A percentile compares a stretch with the other conserved stretches of the same genome.
Evolutionary conservation across 2,797 vertebrate genomes (phyloP).

Genomic region (Pseudomugil tenellus): DNA sequence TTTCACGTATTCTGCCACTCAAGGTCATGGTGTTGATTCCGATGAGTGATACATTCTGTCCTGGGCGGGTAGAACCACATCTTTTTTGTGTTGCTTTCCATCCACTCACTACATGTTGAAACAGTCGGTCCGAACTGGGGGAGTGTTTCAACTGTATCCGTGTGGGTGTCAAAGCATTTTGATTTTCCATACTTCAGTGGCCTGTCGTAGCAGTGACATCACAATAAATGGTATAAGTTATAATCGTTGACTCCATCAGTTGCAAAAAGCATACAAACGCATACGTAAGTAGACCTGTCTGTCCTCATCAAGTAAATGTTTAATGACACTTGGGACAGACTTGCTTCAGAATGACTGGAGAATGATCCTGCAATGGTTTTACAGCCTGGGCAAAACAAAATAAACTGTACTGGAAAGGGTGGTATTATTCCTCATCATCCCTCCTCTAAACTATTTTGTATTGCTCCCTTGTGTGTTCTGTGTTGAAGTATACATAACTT

Average conservation of each 20-base stretch:
- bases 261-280: conserved; percentile 77
- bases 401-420: conserved; percentile 63
- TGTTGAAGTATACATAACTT: conserved; percentile 76
- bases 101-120: conserved; percentile 88
- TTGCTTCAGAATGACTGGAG: conserved; percentile 70
- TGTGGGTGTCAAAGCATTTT: conserved; percentile 90
- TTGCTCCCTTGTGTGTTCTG: conserved; percentile 77
- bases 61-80: conserved; percentile 89
- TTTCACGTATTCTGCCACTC: conserved; percentile 89
- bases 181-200: conserved; percentile 87
- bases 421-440: conserved; percentile 54
- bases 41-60: conserved; percentile 87
- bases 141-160: conserved; percentile 89
- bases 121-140: conserved; percentile 76
- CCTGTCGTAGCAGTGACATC: conserved; percentile 91
- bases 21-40: conserved; percentile 88
- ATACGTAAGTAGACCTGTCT: conserved; percentile 87
- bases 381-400: conserved; percentile 75
- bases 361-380: conserved; percentile 68
- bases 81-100: conserved; percentile 88
- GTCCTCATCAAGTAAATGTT: conserved; percentile 89
- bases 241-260: conserved; percentile 85
- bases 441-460: conserved; percentile 78
- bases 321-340: conserved; percentile 83
- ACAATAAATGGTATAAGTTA: conserved; percentile 87